phyloP scores from a whole-genome alignment of 2,888 invertebrate genomes.

The Serripes groenlandicus region DNA sequence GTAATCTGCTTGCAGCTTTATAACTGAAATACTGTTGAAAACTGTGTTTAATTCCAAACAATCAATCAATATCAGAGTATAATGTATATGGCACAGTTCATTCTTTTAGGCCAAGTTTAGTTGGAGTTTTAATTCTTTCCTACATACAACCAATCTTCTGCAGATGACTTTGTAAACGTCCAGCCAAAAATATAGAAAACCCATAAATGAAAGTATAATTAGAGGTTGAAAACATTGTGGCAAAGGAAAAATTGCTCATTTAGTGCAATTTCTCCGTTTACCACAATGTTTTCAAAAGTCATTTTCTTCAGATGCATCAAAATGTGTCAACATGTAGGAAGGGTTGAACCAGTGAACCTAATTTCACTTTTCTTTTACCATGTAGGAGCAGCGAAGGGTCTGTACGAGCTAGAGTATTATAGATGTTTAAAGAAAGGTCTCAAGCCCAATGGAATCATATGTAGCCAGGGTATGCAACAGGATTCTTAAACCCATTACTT shows the following conservation, averaged over 20 bases:
- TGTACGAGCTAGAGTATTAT: conserved; percentile 94
- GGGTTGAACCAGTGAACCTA: too few relatives aligned
- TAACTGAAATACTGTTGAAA: neutral
- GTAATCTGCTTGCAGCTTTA: neutral
- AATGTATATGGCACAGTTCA: too few relatives aligned
- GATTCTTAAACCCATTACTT: too few relatives aligned
- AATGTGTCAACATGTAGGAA: neutral
- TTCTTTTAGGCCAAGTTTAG: too few relatives aligned
- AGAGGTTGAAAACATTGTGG: neutral
- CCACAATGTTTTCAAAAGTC: neutral
- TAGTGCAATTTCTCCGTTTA: neutral
- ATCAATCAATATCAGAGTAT: neutral
- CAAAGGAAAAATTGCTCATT: neutral
- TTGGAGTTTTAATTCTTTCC: too few relatives aligned
- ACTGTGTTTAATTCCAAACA: neutral
- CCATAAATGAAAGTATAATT: too few relatives aligned
- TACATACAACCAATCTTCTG: too few relatives aligned
- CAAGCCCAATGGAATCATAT: conserved; percentile 94
- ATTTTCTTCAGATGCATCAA: neutral
- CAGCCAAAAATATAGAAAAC: too few relatives aligned
- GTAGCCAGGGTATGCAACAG: conserved; percentile 92
- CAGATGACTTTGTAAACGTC: too few relatives aligned
- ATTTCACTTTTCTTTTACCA: conserved; percentile 22
- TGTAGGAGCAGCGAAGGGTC: conserved; percentile 90
- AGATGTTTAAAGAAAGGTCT: conserved; percentile 93